phyloP scores from a whole-genome alignment of 2,888 invertebrate species.

The Zele albiditarsus region DNA sequence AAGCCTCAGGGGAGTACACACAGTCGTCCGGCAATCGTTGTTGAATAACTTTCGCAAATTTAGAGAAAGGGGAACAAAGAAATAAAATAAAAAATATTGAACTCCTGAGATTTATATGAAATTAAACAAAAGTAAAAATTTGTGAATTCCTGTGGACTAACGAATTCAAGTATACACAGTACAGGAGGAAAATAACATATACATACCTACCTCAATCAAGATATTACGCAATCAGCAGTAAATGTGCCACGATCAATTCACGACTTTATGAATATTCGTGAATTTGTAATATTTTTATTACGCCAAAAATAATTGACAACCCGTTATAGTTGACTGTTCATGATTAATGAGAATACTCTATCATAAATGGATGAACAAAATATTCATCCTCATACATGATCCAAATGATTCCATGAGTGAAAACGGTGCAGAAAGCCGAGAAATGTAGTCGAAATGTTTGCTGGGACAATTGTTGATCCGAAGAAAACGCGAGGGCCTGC shows the following conservation, averaged over 20 bases:
- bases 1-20: constrained; percentile 18
- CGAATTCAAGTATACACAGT: neutral
- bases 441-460: constrained; percentile 54
- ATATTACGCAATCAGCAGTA: constrained; percentile 24
- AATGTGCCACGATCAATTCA: constrained; percentile 4
- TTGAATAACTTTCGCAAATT: constrained; percentile 12
- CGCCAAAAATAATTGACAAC: neutral
- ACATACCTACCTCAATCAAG: neutral
- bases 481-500: constrained; percentile 72
- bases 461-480: constrained; percentile 47
- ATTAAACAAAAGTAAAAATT: neutral
- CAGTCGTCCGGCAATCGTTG: constrained; percentile 19
- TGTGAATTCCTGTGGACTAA: no score
- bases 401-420: neutral
- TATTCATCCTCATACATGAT: neutral
- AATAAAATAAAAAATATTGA: neutral
- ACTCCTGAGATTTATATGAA: neutral
- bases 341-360: neutral
- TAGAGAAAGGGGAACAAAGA: neutral
- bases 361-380: no score
- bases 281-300: constrained; percentile 21
- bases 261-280: constrained; percentile 19
- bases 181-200: neutral
- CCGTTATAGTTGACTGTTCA: neutral
- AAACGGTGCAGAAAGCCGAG: neutral